Evolutionary conservation across 2,797 vertebrate species (phyloP).

Genomic region (Graptemys geographica): DNA sequence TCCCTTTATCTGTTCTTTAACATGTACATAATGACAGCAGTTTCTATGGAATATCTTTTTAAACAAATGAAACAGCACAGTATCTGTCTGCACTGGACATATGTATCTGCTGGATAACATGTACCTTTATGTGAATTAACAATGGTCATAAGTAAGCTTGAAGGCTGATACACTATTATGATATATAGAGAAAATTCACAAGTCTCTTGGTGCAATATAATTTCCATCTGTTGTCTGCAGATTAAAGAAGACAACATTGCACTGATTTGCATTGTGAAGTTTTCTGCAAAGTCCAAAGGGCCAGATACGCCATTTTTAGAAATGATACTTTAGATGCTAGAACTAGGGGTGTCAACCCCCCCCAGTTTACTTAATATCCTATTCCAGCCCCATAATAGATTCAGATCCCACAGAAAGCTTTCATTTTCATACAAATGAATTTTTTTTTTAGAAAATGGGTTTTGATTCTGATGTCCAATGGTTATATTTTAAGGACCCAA

Average conservation of each 20-base stretch:
- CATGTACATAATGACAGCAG: too few species aligned
- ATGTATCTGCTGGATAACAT: background rate
- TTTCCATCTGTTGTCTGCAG: background rate
- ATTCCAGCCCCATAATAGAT: background rate
- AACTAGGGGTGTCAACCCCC: background rate
- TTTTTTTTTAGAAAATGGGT: background rate
- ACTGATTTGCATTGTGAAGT: background rate
- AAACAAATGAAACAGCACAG: background rate
- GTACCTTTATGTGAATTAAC: background rate
- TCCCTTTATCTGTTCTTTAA: too few species aligned
- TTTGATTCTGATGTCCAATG: too few species aligned
- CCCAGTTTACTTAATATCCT: background rate
- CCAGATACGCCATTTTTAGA: background rate
- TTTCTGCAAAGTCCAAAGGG: too few species aligned
- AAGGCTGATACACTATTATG: background rate
- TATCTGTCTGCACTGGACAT: background rate
- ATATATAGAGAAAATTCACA: background rate
- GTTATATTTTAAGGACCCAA: background rate
- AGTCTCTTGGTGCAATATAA: background rate
- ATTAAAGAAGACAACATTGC: background rate
- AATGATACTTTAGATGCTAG: background rate
- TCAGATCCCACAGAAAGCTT: background rate
- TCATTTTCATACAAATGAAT: background rate
- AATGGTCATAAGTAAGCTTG: background rate
- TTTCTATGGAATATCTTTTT: background rate